Conservation (phyloP, 1,140 invertebrate genomes). For the Drosophila eugracilis region DNA sequence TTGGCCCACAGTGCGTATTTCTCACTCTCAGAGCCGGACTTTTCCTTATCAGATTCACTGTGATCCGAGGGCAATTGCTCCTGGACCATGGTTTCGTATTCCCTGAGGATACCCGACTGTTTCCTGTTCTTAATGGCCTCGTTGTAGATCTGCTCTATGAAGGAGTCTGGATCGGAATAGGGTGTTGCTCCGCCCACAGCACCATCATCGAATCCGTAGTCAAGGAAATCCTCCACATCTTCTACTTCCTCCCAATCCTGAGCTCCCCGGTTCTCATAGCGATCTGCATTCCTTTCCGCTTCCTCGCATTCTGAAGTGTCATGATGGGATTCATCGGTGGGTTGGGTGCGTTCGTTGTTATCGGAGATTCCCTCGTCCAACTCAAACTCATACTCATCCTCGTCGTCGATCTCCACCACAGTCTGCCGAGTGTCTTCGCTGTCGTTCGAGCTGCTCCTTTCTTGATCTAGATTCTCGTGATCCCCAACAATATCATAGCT, state of each 20-base stretch:
- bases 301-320: slow-evolving; percentile 82
- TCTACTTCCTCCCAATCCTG: slow-evolving; percentile 78
- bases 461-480: slow-evolving; percentile 27
- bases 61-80: slow-evolving; percentile 66
- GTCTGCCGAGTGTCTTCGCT: slow-evolving; percentile 82
- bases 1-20: slow-evolving; percentile 70
- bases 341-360: slow-evolving; percentile 76
- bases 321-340: slow-evolving; percentile 80
- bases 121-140: slow-evolving; percentile 79
- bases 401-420: slow-evolving; percentile 78
- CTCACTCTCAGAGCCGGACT: slow-evolving; percentile 65
- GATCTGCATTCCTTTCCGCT: slow-evolving; percentile 78
- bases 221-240: slow-evolving; percentile 53
- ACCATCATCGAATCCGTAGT: slow-evolving; percentile 65
- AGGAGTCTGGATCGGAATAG: slow-evolving; percentile 75
- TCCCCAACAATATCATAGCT: slow-evolving; percentile 54
- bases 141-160: slow-evolving; percentile 82
- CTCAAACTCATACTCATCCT: slow-evolving; percentile 72
- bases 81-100: slow-evolving; percentile 74
- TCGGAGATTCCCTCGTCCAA: slow-evolving; percentile 81
- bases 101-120: slow-evolving; percentile 74
- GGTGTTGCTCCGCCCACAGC: slow-evolving; percentile 66
- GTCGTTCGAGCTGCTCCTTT: slow-evolving; percentile 60
- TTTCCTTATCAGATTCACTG: slow-evolving; percentile 68
- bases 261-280: slow-evolving; percentile 69